A percentile compares a stretch with the other conserved stretches of the same genome.
Evolutionary conservation across 2,797 vertebrate genomes (phyloP).

Genomic region (Mus caroli): DNA sequence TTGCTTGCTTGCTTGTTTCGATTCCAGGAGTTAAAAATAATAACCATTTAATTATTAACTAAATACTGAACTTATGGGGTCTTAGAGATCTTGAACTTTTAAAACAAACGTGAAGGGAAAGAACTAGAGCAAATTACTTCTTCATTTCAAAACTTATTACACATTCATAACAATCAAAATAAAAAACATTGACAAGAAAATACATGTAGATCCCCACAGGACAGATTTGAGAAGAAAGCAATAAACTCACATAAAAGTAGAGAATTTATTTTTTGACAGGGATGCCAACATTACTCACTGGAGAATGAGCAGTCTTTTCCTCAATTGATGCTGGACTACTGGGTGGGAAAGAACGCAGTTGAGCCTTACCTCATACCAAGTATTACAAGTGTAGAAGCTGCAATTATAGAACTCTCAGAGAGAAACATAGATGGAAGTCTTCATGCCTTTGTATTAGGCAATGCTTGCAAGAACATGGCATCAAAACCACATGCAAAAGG

Average conservation of each 20-base stretch:
- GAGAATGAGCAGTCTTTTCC: not conserved
- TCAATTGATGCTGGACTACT: not conserved
- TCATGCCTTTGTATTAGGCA: not conserved
- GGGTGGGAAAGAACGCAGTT: not conserved
- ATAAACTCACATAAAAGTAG: not conserved
- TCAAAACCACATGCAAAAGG: not conserved
- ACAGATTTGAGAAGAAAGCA: not conserved
- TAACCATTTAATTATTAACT: not conserved
- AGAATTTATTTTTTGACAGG: conserved; percentile 6
- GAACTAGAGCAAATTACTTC: not conserved
- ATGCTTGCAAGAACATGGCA: conserved; percentile 1
- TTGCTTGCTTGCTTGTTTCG: not conserved
- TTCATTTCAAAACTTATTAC: conserved; percentile 6
- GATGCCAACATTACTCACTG: not conserved
- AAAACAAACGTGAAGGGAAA: conserved; percentile 31
- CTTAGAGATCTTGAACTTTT: not conserved
- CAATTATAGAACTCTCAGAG: not conserved
- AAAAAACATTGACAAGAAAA: not conserved
- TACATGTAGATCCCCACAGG: not conserved
- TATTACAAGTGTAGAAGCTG: conserved; percentile 8
- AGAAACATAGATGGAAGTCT: not conserved
- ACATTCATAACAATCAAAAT: conserved; percentile 4
- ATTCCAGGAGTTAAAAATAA: conserved; percentile 13
- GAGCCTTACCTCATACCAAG: not conserved
- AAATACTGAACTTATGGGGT: not conserved